Evolutionary conservation across 2,888 invertebrate genomes (phyloP).

Genomic region (Ophion costatus): DNA sequence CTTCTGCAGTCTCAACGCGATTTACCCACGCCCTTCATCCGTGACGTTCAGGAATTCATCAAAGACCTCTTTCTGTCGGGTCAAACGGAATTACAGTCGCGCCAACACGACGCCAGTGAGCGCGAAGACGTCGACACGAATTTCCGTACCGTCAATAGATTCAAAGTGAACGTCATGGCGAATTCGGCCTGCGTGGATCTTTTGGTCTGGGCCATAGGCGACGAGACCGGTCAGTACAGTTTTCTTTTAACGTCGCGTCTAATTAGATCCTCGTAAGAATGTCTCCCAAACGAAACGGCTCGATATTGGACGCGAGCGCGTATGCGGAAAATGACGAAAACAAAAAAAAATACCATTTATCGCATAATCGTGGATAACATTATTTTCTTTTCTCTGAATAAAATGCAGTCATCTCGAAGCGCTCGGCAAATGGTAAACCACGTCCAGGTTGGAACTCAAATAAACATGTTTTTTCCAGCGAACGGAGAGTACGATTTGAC

Average conservation of each 20-base stretch:
- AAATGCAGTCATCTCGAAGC: conserved; percentile 27
- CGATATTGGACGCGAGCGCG: background rate
- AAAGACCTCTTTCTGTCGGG: conserved; percentile 95
- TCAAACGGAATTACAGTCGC: conserved; percentile 95
- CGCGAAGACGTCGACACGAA: conserved; percentile 92
- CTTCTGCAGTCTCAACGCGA: conserved; percentile 95
- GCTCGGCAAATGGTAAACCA: conserved; percentile 8
- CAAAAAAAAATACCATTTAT: conserved; percentile 9
- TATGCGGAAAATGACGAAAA: background rate
- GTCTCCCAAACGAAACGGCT: conserved; percentile 1
- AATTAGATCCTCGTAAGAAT: conserved; percentile 9
- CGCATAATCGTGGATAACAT: conserved; percentile 16
- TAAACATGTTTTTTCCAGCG: conserved; percentile 77
- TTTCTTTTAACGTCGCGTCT: background rate
- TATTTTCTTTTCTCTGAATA: conserved; percentile 2
- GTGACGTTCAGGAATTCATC: conserved; percentile 95
- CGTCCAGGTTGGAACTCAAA: conserved; percentile 51
- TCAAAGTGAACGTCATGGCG: conserved; percentile 97
- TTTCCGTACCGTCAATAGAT: conserved; percentile 93
- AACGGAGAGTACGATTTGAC: conserved; percentile 81
- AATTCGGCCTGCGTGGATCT: conserved; percentile 99
- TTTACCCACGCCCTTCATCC: conserved; percentile 94
- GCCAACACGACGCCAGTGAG: conserved; percentile 93
- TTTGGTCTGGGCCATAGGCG: conserved; percentile 98
- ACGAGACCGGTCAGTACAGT: conserved; percentile 92